Evolutionary conservation across 2,888 invertebrate species (phyloP).

Genomic region (Deilephila elpenor): DNA sequence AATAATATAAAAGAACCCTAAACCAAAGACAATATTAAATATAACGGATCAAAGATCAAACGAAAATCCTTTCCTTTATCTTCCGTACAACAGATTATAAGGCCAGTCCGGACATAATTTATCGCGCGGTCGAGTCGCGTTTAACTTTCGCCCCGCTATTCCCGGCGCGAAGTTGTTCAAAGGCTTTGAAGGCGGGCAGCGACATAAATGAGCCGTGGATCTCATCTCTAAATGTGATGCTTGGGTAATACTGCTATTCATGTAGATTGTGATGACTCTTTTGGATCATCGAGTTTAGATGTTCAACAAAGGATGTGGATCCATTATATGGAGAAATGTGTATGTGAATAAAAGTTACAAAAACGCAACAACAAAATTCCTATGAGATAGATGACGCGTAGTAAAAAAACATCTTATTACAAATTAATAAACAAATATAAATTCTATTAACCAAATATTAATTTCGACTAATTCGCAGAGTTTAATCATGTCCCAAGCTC

Average conservation of each 20-base stretch:
- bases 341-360: too few relatives aligned
- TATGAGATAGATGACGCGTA: too few relatives aligned
- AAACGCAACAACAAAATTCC: too few relatives aligned
- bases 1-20: background rate
- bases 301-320: too few relatives aligned
- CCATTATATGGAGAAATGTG: too few relatives aligned
- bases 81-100: background rate
- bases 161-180: conserved; percentile 9
- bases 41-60: background rate
- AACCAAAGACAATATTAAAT: background rate
- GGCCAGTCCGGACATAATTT: conserved; percentile 7
- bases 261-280: background rate
- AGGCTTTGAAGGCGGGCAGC: background rate
- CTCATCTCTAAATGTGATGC: conserved; percentile 2
- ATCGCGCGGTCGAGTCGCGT: conserved; percentile 13
- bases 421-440: too few relatives aligned
- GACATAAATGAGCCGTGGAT: background rate
- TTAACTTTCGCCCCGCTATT: background rate
- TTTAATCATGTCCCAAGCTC: background rate
- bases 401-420: too few relatives aligned
- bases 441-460: too few relatives aligned
- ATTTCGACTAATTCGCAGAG: too few relatives aligned
- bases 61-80: background rate
- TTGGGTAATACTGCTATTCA: conserved; percentile 8
- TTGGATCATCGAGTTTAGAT: background rate